A percentile compares a stretch with the other conserved stretches of the same genome.
phyloP scores from a whole-genome alignment of 2,113 vertebrate species.

The Petrocephalus zakoni region DNA sequence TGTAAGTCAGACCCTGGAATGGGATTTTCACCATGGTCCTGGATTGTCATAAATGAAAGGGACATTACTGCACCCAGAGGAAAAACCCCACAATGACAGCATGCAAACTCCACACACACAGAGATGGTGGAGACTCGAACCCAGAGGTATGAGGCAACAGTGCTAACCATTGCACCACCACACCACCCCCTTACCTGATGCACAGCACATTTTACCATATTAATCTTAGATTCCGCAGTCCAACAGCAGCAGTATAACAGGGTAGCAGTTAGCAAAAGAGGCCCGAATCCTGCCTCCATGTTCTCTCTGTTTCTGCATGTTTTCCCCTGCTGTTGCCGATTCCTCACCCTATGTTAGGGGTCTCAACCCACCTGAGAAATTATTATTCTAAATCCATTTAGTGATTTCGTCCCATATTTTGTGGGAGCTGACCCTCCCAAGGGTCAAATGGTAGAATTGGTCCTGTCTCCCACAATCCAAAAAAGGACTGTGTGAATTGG shows the following conservation, averaged over 20 bases:
- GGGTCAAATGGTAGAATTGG: not conserved
- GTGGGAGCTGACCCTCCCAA: not conserved
- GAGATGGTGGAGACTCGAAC: too few relatives aligned
- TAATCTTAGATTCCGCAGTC: too few relatives aligned
- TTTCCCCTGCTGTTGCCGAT: not conserved
- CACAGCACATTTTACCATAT: conserved; percentile 71
- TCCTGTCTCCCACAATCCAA: not conserved
- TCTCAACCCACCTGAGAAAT: not conserved
- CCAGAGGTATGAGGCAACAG: too few relatives aligned
- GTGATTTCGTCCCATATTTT: not conserved
- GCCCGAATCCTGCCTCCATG: not conserved
- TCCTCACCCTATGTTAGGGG: not conserved
- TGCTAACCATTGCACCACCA: too few relatives aligned
- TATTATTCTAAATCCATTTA: not conserved
- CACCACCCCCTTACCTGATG: too few relatives aligned
- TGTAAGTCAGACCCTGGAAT: conserved; percentile 78
- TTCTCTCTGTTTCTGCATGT: not conserved
- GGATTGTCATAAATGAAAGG: conserved; percentile 85
- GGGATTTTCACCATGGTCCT: conserved; percentile 85
- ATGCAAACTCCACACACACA: too few relatives aligned
- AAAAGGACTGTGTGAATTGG: not conserved
- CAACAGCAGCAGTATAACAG: not conserved
- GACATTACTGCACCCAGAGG: conserved; percentile 89
- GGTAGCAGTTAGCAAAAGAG: not conserved
- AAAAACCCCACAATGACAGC: too few relatives aligned